Base-by-base conservation (phyloP, 2,888 invertebrate species). In the Chymomyza procnemis region DNA sequence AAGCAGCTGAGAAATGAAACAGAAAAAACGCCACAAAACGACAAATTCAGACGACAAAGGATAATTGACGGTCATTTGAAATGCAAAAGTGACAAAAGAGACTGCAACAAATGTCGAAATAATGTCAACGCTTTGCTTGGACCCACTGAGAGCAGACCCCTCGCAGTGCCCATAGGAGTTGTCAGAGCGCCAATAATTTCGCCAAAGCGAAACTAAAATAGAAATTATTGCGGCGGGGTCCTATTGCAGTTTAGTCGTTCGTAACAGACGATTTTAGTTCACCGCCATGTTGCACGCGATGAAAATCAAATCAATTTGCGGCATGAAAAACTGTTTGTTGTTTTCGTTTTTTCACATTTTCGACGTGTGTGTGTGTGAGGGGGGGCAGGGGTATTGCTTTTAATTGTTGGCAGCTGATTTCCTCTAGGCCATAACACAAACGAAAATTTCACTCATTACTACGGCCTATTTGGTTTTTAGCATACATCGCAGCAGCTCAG, bases 61-160 rank as follows among this genome's bases (percentile, higher is more conserved):
- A 88, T 88, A 88, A 89, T 87, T 88, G 88, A 80, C 79, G 88
- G 88, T 88, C 88, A 88, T 87, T 78, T 75, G 76, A 83, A 87
- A 86, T 80, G 76, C 78, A 79, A 72, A 76, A 75, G 69, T 67
- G 71, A 75, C 67, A 73, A 73, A 73, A 72, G 63, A 14, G 50
- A 62, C 18, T 69, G 78, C 80, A 64, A 75, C 72, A 85, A 79
- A 80, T 79, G 83, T 80, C 78, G 75, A 86, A 85, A 87, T 82
- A 86, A 80, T 87, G 87, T 86, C 88, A 85, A 70, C 76, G 74
- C 66, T 46, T 67, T 61, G 66, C 56, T 22, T 26, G 4, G 26
- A 8, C 8, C 26, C 26, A 57, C 6, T 19, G 2, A 22, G 16
- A 18, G 4, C 26, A 4, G 19, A 5, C 8, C 34, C 19, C 26